Evolutionary conservation across 2,113 vertebrate genomes (phyloP).

Genomic region (Illadopsis cleaveri): DNA sequence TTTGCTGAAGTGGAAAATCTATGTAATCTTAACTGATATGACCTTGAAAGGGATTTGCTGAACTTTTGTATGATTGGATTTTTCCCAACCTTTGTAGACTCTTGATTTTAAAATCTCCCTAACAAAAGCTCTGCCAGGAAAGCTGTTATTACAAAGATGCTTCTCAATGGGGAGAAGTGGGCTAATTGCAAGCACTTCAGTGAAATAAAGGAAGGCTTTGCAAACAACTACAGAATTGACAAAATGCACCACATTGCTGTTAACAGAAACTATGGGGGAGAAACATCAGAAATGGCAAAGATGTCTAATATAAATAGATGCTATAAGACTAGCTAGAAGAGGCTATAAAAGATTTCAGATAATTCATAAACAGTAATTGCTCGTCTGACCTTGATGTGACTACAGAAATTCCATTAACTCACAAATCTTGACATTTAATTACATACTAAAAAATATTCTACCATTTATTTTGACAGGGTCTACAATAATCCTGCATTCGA

Average conservation of each 20-base stretch:
- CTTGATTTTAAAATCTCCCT: slow-evolving; percentile 79
- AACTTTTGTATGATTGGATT: slow-evolving; percentile 73
- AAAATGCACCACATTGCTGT: slow-evolving; percentile 70
- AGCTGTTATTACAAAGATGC: slow-evolving; percentile 79
- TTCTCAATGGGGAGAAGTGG: slow-evolving; percentile 75
- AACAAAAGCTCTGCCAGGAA: slow-evolving; percentile 79
- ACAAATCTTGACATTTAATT: slow-evolving; percentile 79
- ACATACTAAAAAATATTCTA: slow-evolving; percentile 71
- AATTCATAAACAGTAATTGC: slow-evolving; percentile 75
- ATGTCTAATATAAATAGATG: slow-evolving; percentile 71
- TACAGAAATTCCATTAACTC: slow-evolving; percentile 80
- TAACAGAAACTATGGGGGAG: slow-evolving; percentile 55
- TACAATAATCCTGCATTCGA: slow-evolving; percentile 61
- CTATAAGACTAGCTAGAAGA: slow-evolving; percentile 57
- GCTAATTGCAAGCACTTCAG: slow-evolving; percentile 81
- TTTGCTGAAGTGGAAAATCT: slow-evolving; percentile 57
- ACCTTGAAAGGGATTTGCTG: slow-evolving; percentile 79
- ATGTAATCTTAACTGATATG: slow-evolving; percentile 64
- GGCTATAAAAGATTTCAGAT: slow-evolving; percentile 74
- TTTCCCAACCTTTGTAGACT: slow-evolving; percentile 71
- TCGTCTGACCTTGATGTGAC: slow-evolving; percentile 74
- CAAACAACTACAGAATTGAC: slow-evolving; percentile 75
- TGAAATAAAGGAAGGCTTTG: slow-evolving; percentile 76
- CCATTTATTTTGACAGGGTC: slow-evolving; percentile 70
- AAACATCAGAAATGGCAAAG: slow-evolving; percentile 73